These are phyloP conservation scores for Schizaphis graminum DNA, from an alignment of 2,888 invertebrate genomes.

Conservation along the genomic window DNA sequence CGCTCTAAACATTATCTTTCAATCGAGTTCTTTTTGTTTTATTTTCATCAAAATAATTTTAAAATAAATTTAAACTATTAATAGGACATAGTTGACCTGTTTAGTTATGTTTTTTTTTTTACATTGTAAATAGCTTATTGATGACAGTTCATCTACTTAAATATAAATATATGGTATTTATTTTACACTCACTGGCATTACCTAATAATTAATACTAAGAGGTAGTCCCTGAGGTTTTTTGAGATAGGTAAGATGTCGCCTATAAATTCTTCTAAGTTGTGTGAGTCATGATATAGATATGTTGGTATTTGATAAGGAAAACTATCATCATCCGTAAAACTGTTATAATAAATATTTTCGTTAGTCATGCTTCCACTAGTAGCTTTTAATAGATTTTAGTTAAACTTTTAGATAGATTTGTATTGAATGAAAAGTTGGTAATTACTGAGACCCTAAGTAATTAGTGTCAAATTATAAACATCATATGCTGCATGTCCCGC, in stretches of 20 bases:
- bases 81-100: not conserved
- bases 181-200: not conserved
- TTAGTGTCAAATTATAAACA: not conserved
- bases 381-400: conserved; percentile 17
- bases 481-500: not conserved
- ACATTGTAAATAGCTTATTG: not conserved
- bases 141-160: not conserved
- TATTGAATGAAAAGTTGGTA: not conserved
- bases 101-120: not conserved
- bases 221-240: not conserved
- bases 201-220: not conserved
- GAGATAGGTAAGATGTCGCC: not conserved
- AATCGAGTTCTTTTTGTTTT: not conserved
- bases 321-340: not conserved
- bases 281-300: conserved; percentile 28
- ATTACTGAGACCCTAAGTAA: not conserved
- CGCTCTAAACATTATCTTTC: not conserved
- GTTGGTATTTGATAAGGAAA: conserved; percentile 45
- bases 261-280: not conserved
- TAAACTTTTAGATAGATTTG: not conserved
- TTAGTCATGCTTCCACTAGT: not conserved
- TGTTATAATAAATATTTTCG: not conserved
- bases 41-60: not conserved
- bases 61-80: not conserved
- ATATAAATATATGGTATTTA: not conserved